Evolutionary conservation across 2,113 vertebrate genomes (phyloP).

Genomic region (Melanerpes aurifrons): DNA sequence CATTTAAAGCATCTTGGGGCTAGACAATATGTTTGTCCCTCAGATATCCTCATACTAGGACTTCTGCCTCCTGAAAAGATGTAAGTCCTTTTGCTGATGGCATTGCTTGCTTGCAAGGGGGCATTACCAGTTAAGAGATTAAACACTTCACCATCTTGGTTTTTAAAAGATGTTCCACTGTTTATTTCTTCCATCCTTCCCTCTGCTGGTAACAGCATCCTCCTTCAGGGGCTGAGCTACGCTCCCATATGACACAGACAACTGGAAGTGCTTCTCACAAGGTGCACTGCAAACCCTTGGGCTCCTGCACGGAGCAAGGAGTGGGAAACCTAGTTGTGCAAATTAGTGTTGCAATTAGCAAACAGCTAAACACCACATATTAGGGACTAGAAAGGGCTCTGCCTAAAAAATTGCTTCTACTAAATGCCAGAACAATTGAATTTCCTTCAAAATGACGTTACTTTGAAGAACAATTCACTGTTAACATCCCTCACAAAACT

Average conservation of each 20-base stretch:
- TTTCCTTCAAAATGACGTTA: background rate
- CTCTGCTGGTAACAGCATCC: background rate
- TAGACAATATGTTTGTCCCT: background rate
- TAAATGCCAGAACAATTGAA: background rate
- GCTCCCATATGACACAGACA: background rate
- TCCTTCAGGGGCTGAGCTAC: background rate
- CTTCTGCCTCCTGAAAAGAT: background rate
- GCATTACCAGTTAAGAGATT: background rate
- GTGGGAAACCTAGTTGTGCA: background rate
- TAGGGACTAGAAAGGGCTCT: background rate
- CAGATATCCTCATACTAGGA: background rate
- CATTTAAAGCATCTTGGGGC: background rate
- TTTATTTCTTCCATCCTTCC: background rate
- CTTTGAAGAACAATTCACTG: background rate
- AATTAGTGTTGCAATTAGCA: background rate
- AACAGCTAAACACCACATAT: background rate
- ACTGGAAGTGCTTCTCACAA: accelerated
- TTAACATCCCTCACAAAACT: background rate
- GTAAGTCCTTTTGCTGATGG: background rate
- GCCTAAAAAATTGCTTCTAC: background rate
- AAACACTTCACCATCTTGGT: background rate
- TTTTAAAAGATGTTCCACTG: background rate
- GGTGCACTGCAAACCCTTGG: background rate
- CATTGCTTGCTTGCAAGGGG: background rate
- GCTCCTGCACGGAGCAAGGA: background rate